Base-by-base conservation (phyloP, 2,888 invertebrate species). In the Tortricodes alternella region DNA sequence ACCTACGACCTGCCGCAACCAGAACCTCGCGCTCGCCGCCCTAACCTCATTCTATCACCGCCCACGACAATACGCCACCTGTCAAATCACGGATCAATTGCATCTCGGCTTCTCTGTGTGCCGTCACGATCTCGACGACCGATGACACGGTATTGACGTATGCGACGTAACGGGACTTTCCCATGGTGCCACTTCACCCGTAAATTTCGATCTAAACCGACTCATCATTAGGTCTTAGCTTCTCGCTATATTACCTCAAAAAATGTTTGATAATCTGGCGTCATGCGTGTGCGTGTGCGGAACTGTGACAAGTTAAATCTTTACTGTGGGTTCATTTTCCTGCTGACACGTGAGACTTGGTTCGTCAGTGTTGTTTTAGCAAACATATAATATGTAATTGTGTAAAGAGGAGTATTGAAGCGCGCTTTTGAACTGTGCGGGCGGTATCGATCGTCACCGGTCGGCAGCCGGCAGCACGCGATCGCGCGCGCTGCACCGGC, bases 401-500 rank as follows among this genome's bases (percentile, higher is more conserved):
- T 65, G 73, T 71, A 62, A 68, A 70, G 67, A 71, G 65, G 73
- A 74, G 76, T 73, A 65, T 74, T 74, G 71, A 79, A 79, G 78
- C 81, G 83, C 80, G n/a, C n/a, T n/a, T n/a, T n/a, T n/a, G 76
- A 86, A 83, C 74, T 82, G 81, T 78, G 83, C 84, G 80, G 78
- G 80, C 76, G 74, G 78, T 88, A 89, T 89, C 85, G 89, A 89
- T 87, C 85, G 78, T 64, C 68, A 70, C 67, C 72, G 73, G 49
- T 41, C 50, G 50, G 44, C 29, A 32, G 73, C 66, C 73, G 73
- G 73, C 67, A 78, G 80, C 89, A 88, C 89, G 89, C 89, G 84
- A 87, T 76, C 78, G 89, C 89, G 84, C 87, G 75, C 78, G 81
- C 76, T 85, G 85, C 86, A 85, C 79, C 79, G 74, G 60, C 61